Evolutionary conservation across 1,140 invertebrate species (phyloP), one percentile per base, ranked within the genome.

Genomic region (Gerris buenoi): DNA sequence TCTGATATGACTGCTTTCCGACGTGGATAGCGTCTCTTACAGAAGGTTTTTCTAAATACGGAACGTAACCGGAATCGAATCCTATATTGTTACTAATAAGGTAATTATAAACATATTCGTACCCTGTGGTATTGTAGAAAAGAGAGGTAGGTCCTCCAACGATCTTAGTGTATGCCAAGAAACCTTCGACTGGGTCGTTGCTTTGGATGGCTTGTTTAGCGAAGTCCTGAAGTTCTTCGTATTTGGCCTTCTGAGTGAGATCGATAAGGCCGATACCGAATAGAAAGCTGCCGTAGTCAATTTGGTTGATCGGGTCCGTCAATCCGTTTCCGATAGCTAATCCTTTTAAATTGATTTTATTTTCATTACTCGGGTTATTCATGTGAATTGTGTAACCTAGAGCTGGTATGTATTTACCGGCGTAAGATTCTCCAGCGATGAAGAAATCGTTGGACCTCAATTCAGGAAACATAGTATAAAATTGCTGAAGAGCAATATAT

Each of bases 381-480:
- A 81, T 79, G 73, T 90, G 85, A 60, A 92, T 90, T 25, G 86
- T 85, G 73, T 89, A 83, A 0, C 84, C 83, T 23, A 90, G 75
- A 0, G 88, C 85, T 22, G 90, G 89, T 0, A 91, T 85, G 79
- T 91, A 91, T 73, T 88, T 87, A 2, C 91, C 91, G 15, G 83
- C 91, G 77, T 94, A 95, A 15, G 90, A 93, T 78, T 94, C 90
- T 0, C 91, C 91, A 0, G 87, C 86, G 0, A 93, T 83, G 77
- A 83, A 91, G 71, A 91, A 90, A 26, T 85, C 82, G 69, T 84
- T 86, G 0, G 74, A 68, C 70, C 81, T 81, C 13, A 85, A 74
- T 71, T 88, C 83, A 1, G 84, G 83, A 71, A 90, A 90, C 1
- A 90, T 73, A 64, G 83, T 76, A 71, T 88, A 89, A 70, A 90